These are phyloP conservation scores for Lepetodrilus schrolli DNA, from an alignment of 2,888 invertebrate genomes.

Conservation along the genomic window DNA sequence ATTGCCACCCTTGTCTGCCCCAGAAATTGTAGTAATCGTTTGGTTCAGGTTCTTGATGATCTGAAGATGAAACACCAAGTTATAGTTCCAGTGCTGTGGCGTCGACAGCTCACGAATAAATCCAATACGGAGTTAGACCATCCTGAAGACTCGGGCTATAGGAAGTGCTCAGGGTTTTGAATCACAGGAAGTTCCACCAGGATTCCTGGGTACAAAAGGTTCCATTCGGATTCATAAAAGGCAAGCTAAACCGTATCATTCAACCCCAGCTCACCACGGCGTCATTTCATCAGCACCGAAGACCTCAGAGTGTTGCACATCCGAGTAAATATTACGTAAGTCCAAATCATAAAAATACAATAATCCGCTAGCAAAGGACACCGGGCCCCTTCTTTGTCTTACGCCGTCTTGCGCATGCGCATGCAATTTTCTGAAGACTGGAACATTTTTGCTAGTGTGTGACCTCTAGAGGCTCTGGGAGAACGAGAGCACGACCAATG, in stretches of 20 bases:
- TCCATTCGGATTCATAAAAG: no score
- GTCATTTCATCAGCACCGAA: neutral
- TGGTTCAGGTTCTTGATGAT: slow-evolving; percentile 34
- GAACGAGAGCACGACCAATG: slow-evolving; percentile 22
- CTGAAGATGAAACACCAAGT: neutral
- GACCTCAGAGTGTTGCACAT: slow-evolving; percentile 24
- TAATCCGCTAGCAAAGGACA: slow-evolving; percentile 30
- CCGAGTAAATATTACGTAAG: slow-evolving; percentile 39
- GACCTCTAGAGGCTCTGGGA: neutral
- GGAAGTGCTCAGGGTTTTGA: no score
- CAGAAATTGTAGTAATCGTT: slow-evolving; percentile 28
- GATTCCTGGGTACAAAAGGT: no score
- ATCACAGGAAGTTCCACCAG: no score
- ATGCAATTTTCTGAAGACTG: slow-evolving; percentile 18
- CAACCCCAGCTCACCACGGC: no score
- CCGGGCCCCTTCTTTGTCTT: slow-evolving; percentile 29
- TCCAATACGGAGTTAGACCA: neutral
- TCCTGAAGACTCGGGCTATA: no score
- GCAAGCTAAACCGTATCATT: no score
- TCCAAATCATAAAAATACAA: slow-evolving; percentile 28
- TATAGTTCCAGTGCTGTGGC: neutral
- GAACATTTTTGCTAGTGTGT: slow-evolving; percentile 27
- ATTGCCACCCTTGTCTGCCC: slow-evolving; percentile 31
- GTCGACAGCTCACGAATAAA: neutral
- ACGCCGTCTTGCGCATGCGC: slow-evolving; percentile 29